A percentile compares a stretch with the other conserved stretches of the same genome.
Evolutionary conservation across 2,888 invertebrate species (phyloP).

Genomic region (Lymantria monacha): DNA sequence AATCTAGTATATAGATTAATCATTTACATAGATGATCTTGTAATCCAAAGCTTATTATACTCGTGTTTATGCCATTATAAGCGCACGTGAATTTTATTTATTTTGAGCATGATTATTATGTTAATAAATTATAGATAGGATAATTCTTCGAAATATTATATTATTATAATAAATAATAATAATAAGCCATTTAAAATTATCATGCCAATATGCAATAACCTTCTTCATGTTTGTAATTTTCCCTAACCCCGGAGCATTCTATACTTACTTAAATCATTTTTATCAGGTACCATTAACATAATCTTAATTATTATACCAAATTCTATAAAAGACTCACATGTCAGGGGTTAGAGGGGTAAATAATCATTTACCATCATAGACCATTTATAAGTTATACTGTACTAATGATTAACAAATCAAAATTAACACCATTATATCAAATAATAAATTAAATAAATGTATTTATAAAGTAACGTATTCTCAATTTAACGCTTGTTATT

Average conservation of each 20-base stretch:
- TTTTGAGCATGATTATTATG: constrained; percentile 15
- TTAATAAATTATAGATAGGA: constrained; percentile 22
- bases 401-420: not conserved
- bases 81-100: constrained; percentile 7
- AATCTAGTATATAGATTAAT: constrained; percentile 50
- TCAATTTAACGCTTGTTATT: not conserved
- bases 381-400: not conserved
- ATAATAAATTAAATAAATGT: not conserved
- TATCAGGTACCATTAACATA: too few relatives aligned
- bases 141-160: constrained; percentile 23
- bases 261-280: too few relatives aligned
- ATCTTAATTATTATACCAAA: too few relatives aligned
- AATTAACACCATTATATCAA: not conserved
- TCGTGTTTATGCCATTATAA: constrained; percentile 17
- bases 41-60: constrained; percentile 26
- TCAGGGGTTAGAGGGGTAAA: constrained; percentile 10
- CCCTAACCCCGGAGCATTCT: too few relatives aligned
- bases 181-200: constrained; percentile 1
- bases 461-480: not conserved
- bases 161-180: too few relatives aligned
- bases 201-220: too few relatives aligned
- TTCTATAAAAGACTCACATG: not conserved
- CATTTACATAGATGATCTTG: constrained; percentile 35
- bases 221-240: too few relatives aligned
- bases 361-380: constrained; percentile 16